Evolutionary conservation across 1,140 invertebrate species (phyloP).

Genomic region (Zaprionus vittiger): DNA sequence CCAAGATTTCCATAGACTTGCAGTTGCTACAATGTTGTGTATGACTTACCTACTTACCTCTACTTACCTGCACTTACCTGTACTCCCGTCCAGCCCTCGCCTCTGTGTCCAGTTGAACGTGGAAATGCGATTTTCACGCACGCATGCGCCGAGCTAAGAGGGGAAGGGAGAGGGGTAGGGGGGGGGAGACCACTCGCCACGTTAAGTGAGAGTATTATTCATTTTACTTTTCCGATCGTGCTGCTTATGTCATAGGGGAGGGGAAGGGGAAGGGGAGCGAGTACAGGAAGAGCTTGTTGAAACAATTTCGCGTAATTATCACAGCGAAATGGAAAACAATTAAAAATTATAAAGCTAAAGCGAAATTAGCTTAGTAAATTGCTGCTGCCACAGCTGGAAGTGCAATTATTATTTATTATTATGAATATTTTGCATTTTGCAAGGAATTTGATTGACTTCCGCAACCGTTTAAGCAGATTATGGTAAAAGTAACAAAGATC

Average conservation of each 20-base stretch:
- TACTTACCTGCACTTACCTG: not conserved
- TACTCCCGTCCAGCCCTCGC: not conserved
- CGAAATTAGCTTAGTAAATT: constrained; percentile 49
- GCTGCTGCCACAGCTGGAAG: constrained; percentile 39
- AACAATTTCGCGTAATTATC: constrained; percentile 44
- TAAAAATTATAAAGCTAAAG: constrained; percentile 53
- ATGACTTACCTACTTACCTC: constrained; percentile 19
- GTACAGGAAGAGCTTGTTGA: constrained; percentile 28
- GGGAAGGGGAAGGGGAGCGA: not conserved
- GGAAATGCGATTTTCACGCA: constrained; percentile 76
- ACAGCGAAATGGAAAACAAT: constrained; percentile 46
- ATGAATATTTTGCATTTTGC: constrained; percentile 35
- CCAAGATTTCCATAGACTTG: constrained; percentile 40
- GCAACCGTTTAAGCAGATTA: constrained; percentile 64
- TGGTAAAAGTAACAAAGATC: constrained; percentile 43
- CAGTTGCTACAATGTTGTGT: constrained; percentile 14
- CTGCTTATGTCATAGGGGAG: constrained; percentile 56
- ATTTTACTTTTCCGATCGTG: constrained; percentile 67
- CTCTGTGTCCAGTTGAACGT: constrained; percentile 18
- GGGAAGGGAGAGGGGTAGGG: not conserved
- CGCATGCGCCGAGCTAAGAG: constrained; percentile 51
- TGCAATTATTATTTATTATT: constrained; percentile 37
- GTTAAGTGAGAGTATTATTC: constrained; percentile 64
- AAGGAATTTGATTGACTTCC: constrained; percentile 61
- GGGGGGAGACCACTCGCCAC: constrained; percentile 27